Evolutionary conservation across 2,888 invertebrate species (phyloP), one percentile per base, ranked within the genome.

Genomic region (Scaptomyza tumidula): DNA sequence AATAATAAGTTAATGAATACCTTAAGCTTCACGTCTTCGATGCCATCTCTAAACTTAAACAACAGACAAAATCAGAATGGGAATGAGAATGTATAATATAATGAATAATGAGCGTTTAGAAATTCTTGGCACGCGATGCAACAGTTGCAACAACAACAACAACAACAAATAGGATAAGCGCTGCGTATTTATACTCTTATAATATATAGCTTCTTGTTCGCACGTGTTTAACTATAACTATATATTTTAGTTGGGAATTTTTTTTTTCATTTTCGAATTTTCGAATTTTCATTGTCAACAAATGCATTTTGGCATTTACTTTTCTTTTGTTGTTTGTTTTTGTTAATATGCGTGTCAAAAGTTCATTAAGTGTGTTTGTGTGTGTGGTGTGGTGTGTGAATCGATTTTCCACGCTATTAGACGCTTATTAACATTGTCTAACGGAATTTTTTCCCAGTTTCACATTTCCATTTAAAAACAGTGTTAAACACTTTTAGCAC

Each of bases 341-440:
- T 24, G 24, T 24, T 24, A 24, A 24, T 0, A 24, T 0, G 29
- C 33, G 33, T 33, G 33, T 33, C 10, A 10, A 33, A 10, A 33
- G 9, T 33, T 33, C 33, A 33, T 33, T 33, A 33, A 10, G 29
- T 29, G 7, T 58, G 19, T 19, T 1, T 19, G 19, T 19, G 19
- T 54, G 52, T 46, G 66, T 24, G 61, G 61, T 29, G 50, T 45
- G 39, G 71, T 4, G 80, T 82, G 67, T 55, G 55, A 82, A 83
- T 82, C 78, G 78, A 83, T 83, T 80, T 84, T 82, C 76, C 70
- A 63, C 67, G 52, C 66, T 78, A 78, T 80, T 84, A 72, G 58
- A 67, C 63, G 62, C 55, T 45, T 55, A 64, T 72, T 68, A 58
- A 64, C 67, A 68, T 67, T 65, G 72, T 79, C 55, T 64, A 45